Percentiles rank a stretch among this genome's conserved stretches.
phyloP scores from a whole-genome alignment of 2,113 vertebrate genomes.

The Prunella fulvescens region DNA sequence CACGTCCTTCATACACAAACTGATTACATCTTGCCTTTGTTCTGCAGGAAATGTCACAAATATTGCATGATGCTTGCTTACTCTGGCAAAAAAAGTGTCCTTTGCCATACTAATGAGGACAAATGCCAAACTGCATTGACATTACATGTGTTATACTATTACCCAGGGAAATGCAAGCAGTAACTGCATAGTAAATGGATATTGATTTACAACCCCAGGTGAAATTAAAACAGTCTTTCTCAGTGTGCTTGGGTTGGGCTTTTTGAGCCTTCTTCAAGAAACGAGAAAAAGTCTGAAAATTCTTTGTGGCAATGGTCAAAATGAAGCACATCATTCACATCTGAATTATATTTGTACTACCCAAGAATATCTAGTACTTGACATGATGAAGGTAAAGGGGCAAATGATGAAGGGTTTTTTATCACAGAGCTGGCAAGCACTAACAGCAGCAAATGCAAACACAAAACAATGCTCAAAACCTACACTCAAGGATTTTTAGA shows the following conservation, averaged over 20 bases:
- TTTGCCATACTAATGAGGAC: constrained; percentile 71
- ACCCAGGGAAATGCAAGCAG: constrained; percentile 66
- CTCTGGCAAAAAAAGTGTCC: constrained; percentile 61
- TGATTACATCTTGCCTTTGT: not conserved
- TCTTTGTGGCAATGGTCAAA: not conserved
- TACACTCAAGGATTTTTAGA: not conserved
- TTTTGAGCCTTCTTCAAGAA: not conserved
- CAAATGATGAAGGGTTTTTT: not conserved
- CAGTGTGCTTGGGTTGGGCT: not conserved
- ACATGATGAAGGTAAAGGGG: not conserved
- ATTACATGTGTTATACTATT: constrained; percentile 59
- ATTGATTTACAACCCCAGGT: constrained; percentile 72
- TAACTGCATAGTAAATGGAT: constrained; percentile 65
- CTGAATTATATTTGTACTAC: constrained; percentile 12
- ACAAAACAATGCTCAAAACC: not conserved
- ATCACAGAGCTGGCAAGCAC: not conserved
- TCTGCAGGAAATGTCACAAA: constrained; percentile 28
- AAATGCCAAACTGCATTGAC: constrained; percentile 68
- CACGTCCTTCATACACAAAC: not conserved
- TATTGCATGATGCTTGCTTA: constrained; percentile 38
- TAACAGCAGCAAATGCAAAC: not conserved
- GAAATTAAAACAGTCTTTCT: constrained; percentile 63
- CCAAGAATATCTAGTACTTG: not conserved
- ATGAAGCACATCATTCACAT: not conserved
- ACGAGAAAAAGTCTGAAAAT: constrained; percentile 4